Percentiles rank a stretch among this genome's conserved stretches.
phyloP scores from a whole-genome alignment of 2,888 invertebrate genomes.

The Diogma glabrata region DNA sequence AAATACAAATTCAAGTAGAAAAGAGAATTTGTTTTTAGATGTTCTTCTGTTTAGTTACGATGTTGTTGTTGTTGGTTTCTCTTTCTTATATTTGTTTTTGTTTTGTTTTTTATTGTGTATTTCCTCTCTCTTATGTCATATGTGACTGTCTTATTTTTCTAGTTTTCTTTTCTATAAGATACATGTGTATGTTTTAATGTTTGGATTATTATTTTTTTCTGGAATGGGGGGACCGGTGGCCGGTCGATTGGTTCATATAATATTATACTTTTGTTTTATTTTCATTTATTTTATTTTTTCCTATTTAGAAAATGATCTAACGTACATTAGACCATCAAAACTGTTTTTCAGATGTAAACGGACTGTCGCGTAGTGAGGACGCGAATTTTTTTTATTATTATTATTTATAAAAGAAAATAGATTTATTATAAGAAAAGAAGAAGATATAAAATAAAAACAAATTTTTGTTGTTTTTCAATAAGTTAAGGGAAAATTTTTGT shows the following conservation, averaged over 20 bases:
- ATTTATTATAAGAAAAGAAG: conserved; percentile 4
- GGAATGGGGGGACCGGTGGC: conserved; percentile 8
- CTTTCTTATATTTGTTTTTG: too few relatives aligned
- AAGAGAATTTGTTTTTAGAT: too few relatives aligned
- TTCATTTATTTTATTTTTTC: conserved; percentile 2
- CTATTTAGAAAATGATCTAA: conserved; percentile 7
- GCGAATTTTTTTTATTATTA: conserved; percentile 19
- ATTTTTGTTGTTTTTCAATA: too few relatives aligned
- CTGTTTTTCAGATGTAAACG: conserved; percentile 34
- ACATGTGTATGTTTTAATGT: background rate
- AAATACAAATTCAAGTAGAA: too few relatives aligned
- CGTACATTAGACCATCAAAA: conserved; percentile 8
- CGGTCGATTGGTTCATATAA: conserved; percentile 7
- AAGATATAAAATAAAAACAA: too few relatives aligned
- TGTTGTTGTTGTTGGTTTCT: too few relatives aligned
- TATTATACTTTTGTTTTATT: background rate
- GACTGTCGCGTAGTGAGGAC: conserved; percentile 37
- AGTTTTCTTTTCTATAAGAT: conserved; percentile 5
- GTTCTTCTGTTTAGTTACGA: too few relatives aligned
- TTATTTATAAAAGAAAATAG: conserved; percentile 5
- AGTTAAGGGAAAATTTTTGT: too few relatives aligned
- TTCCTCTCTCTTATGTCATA: too few relatives aligned
- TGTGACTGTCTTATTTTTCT: too few relatives aligned
- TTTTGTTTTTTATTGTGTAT: too few relatives aligned
- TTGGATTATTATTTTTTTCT: too few relatives aligned